These are phyloP conservation scores for Caradrina clavipalpis DNA, from an alignment of 2,888 invertebrate species.

Conservation along the genomic window DNA sequence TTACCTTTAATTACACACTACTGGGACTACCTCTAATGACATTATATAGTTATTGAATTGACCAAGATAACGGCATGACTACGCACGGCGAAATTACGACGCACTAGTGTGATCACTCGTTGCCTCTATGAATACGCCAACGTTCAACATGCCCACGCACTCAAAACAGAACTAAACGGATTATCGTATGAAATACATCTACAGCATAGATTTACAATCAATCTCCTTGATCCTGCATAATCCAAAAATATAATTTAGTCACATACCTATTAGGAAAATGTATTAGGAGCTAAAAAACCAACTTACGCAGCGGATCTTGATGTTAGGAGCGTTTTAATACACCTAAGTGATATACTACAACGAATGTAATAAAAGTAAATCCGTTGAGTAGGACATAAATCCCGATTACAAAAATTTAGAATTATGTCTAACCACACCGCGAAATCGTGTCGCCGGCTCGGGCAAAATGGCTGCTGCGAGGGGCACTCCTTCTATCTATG, in stretches of 20 bases:
- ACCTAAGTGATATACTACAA: conserved; percentile 52
- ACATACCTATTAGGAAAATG: conserved; percentile 69
- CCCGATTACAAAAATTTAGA: conserved; percentile 72
- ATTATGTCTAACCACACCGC: conserved; percentile 83
- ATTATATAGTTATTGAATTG: conserved; percentile 81
- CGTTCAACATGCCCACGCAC: conserved; percentile 69
- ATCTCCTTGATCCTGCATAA: conserved; percentile 47
- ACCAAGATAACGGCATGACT: conserved; percentile 87
- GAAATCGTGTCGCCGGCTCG: conserved; percentile 90
- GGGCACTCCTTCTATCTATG: conserved; percentile 92
- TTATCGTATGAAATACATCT: conserved; percentile 31
- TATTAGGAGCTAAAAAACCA: conserved; percentile 73
- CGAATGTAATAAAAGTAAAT: conserved; percentile 46
- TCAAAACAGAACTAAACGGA: conserved; percentile 45
- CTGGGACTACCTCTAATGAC: conserved; percentile 56
- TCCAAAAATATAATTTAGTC: conserved; percentile 78
- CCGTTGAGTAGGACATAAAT: conserved; percentile 49
- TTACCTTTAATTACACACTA: conserved; percentile 43
- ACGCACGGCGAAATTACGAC: conserved; percentile 87
- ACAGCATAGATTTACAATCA: conserved; percentile 30
- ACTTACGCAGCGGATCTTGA: conserved; percentile 73
- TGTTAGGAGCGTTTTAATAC: conserved; percentile 46
- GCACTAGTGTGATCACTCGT: conserved; percentile 80
- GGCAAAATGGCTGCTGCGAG: conserved; percentile 91
- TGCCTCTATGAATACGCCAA: conserved; percentile 71